Base-by-base conservation (phyloP, 2,113 vertebrate species). In the Stegastes partitus region DNA sequence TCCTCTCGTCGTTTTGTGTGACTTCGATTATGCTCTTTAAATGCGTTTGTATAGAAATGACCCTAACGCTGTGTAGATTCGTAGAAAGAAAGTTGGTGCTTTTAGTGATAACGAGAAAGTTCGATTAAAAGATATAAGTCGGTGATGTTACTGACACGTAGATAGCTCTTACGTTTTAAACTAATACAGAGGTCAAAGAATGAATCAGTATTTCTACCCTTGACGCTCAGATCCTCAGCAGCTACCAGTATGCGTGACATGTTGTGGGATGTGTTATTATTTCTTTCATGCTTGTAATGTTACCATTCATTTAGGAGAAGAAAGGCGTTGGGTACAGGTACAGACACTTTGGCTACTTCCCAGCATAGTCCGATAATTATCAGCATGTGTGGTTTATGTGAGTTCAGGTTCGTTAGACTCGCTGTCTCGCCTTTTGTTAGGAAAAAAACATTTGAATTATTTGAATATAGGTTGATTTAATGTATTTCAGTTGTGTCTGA, bases 61-160 rank as follows among this genome's bases (percentile, higher is more conserved):
- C 81, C 70, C 80, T 45, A 79, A 85, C 23, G 44, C 74, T 85
- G 85, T 87, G 81, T 64, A 70, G 9, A 53, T 70, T 71, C 16
- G 49, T 6, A 0, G 19, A 51, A 21, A 10, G 4, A 1, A 1
- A 49, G 34, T 53, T 53, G 19, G 26, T 42, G 37, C 22, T 72
- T 56, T 79, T 4, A 50, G 8, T 51, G 62, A 79, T 28, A 16
- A 1, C 61, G n/a, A 70, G 21, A 21, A 64, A 49, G 18, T 34
- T 11, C 9, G n/a, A 28, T 23, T 56, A 19, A 23, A 79, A 39
- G 4, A 53, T 11, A 50, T 4, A 44, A 34, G 73, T 54, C 42
- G 15, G 19, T 22, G 1, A 51, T 63, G 22, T 65, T 61, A 11
- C 26, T 57, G 42, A 25, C 39, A 18, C 18, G 55, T 4, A 26